A percentile compares a stretch with the other conserved stretches of the same genome.
Evolutionary conservation across 2,113 vertebrate species (phyloP).

Genomic region (Heptranchias perlo): DNA sequence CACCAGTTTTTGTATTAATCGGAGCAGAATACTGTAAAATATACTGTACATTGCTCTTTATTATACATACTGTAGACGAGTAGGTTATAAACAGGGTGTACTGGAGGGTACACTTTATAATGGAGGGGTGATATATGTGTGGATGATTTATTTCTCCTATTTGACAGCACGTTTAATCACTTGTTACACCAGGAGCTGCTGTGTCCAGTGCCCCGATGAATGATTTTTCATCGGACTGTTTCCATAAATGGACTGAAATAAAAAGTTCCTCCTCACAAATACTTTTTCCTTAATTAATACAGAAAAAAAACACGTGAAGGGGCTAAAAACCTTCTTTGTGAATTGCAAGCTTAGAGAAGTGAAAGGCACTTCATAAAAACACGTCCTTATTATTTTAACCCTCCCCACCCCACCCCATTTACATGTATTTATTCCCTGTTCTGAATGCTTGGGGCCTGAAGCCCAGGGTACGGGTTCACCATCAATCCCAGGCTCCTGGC

Average conservation of each 20-base stretch:
- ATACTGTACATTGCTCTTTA: not conserved
- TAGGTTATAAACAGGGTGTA: not conserved
- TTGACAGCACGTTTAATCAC: not conserved
- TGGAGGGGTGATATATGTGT: not conserved
- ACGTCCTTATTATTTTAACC: not conserved
- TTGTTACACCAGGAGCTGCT: not conserved
- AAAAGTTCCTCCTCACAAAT: not conserved
- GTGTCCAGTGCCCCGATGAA: not conserved
- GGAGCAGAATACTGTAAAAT: not conserved
- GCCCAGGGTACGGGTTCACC: not conserved
- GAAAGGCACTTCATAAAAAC: not conserved
- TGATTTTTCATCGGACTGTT: not conserved
- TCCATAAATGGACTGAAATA: not conserved
- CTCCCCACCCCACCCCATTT: not conserved
- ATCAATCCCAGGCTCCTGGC: not conserved
- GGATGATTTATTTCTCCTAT: not conserved
- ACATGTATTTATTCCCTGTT: not conserved
- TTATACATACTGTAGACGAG: not conserved
- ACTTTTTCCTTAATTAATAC: not conserved
- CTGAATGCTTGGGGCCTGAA: too few species aligned
- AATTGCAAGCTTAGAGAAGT: not conserved
- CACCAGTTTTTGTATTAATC: not conserved
- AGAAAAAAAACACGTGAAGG: not conserved
- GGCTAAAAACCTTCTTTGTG: not conserved
- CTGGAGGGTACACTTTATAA: too few species aligned